Evolutionary conservation across 2,113 vertebrate genomes (phyloP).

Genomic region (Coregonus clupeaformis): DNA sequence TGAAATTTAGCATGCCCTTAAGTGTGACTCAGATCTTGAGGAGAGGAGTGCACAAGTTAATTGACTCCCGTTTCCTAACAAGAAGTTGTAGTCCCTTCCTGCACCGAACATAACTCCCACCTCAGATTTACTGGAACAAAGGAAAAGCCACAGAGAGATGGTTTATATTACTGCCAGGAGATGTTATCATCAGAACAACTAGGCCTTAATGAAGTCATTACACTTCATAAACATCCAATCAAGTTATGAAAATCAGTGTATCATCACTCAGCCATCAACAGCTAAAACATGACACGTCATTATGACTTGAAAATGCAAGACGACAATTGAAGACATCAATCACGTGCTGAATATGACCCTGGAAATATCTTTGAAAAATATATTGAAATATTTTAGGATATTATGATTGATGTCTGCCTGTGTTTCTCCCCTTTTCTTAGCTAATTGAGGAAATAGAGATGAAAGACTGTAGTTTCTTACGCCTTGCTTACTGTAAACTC

Average conservation of each 20-base stretch:
- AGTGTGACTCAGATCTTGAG: background rate
- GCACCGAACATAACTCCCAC: constrained; percentile 29
- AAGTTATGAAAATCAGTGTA: no score
- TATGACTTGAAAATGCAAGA: no score
- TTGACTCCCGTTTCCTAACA: constrained; percentile 21
- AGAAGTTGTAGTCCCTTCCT: constrained; percentile 36
- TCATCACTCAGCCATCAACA: no score
- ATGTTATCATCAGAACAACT: background rate
- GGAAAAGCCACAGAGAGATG: background rate
- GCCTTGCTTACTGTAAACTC: background rate
- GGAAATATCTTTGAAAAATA: background rate
- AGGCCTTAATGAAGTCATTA: background rate
- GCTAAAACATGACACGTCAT: no score
- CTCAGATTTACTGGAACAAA: constrained; percentile 42
- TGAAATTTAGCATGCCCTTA: background rate
- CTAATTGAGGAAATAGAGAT: background rate
- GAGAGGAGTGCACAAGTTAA: constrained; percentile 2
- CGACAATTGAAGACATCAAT: background rate
- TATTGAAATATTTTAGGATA: background rate
- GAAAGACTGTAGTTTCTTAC: background rate
- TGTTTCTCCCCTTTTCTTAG: no score
- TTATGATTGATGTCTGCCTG: background rate
- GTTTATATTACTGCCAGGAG: background rate
- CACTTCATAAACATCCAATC: no score
- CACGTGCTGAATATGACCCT: background rate